Percentiles rank a stretch among this genome's conserved stretches.
Evolutionary conservation across 92 coral and sea anemone species (phyloP).

Genomic region (Palythoa grandiflora): DNA sequence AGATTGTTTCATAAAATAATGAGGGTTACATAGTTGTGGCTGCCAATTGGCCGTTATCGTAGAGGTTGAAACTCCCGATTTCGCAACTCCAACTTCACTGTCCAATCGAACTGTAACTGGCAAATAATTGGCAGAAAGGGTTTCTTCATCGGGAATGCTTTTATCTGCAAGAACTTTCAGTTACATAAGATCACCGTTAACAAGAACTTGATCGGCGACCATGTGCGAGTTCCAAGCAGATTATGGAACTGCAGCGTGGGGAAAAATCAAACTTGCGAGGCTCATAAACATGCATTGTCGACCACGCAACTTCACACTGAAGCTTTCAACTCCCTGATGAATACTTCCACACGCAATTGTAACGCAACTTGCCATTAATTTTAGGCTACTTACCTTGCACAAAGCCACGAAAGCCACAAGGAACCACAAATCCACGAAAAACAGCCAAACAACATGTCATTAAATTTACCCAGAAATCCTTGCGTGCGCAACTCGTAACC

Average conservation of each 20-base stretch:
- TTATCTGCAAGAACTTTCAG: slow-evolving; percentile 21
- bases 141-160: slow-evolving; percentile 18
- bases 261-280: slow-evolving; percentile 14
- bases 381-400: background rate
- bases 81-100: slow-evolving; percentile 15
- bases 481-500: slow-evolving; percentile 35
- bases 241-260: background rate
- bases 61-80: slow-evolving; percentile 27
- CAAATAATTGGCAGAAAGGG: slow-evolving; percentile 8
- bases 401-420: background rate
- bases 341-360: background rate
- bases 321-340: slow-evolving; percentile 4
- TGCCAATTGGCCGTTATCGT: slow-evolving; percentile 7
- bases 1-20: slow-evolving; percentile 13
- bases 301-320: background rate
- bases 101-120: slow-evolving; percentile 29
- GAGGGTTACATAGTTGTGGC: slow-evolving; percentile 4
- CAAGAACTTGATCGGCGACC: slow-evolving; percentile 6
- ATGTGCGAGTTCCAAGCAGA: slow-evolving; percentile 19
- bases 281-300: slow-evolving; percentile 2
- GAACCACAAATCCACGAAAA: background rate
- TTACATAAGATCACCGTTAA: slow-evolving; percentile 3
- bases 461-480: slow-evolving; percentile 13
- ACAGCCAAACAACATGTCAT: background rate
- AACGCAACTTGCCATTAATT: slow-evolving; percentile 4